Evolutionary conservation across 2,888 invertebrate genomes (phyloP), one percentile per base, ranked within the genome.

Genomic region (Drosophila seclusa): DNA sequence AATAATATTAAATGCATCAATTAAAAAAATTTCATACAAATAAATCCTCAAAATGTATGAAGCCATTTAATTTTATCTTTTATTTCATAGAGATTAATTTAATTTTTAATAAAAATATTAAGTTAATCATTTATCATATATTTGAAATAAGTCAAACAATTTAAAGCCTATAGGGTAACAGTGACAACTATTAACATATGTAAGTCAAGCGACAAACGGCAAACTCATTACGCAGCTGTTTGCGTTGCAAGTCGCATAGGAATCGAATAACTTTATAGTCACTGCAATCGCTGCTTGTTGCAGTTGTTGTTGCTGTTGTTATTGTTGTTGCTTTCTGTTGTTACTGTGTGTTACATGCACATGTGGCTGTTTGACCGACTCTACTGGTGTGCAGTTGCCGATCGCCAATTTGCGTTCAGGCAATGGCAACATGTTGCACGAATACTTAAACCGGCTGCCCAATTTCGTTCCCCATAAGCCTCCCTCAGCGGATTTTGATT

Each of bases 141-240:
- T n/a, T 13, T 11, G 2, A 18, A 27, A n/a, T 18, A 27, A 38
- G 27, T 38, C 27, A 38, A 54, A 38, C 7, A n/a, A 29, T 55
- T 16, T 21, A 55, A 21, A 13, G 13, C 4, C n/a, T 55, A 21
- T 24, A 74, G 59, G 59, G 79, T 63, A 57, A 57, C 53, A 49
- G 50, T 50, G 50, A 55, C 59, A 50, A 34, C 60, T 59, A 60
- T 54, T 54, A 73, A 81, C 87, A 83, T 59, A 73, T 81, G 89
- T 85, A 82, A 89, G 84, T 82, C 90, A 82, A 79, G 73, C 74
- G 69, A 68, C 74, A 77, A 80, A 60, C 66, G 70, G 53, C 54
- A 42, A 79, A 78, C 85, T 87, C 85, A 87, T 89, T 87, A 84
- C 87, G 82, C 87, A 76, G 89, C 61, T 87, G 62, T 49, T 38